phyloP scores from a whole-genome alignment of 2,797 vertebrate species.

The Tiaroga cobitis region DNA sequence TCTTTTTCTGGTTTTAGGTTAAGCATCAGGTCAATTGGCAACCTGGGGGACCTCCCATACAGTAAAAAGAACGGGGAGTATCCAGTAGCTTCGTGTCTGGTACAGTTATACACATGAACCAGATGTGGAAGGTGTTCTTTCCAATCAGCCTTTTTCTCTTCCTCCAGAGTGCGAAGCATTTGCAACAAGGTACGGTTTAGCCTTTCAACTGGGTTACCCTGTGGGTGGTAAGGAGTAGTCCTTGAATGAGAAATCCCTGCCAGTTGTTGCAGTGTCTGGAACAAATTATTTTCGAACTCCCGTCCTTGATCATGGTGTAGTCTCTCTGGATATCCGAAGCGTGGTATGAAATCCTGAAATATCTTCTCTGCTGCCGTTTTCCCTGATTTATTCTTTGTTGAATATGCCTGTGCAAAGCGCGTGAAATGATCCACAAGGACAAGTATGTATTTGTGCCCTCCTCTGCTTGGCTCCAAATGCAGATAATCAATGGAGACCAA shows the following conservation, averaged over 20 bases:
- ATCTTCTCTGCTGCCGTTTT: not conserved
- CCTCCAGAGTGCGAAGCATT: not conserved
- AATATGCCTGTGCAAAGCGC: not conserved
- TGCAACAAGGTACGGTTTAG: not conserved
- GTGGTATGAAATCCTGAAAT: not conserved
- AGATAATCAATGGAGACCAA: not conserved
- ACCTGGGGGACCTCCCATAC: conserved; percentile 11
- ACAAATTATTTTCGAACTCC: not conserved
- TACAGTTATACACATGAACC: conserved; percentile 4
- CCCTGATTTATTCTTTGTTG: not conserved
- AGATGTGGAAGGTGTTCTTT: not conserved
- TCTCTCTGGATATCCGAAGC: not conserved
- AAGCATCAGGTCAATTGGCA: conserved; percentile 37
- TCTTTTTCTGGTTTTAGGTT: not conserved
- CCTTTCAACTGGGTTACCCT: not conserved
- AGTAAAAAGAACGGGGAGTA: conserved; percentile 34
- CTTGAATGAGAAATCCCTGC: not conserved
- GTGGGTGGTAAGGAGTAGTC: not conserved
- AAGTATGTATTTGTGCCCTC: not conserved
- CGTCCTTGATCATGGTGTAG: not conserved
- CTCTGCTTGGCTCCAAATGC: not conserved
- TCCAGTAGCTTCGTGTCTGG: conserved; percentile 9
- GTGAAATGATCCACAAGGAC: not conserved
- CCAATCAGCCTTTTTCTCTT: not conserved
- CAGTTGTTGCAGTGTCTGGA: not conserved